Conservation (phyloP, 2,797 vertebrate species). For the Muscicapa striata region DNA sequence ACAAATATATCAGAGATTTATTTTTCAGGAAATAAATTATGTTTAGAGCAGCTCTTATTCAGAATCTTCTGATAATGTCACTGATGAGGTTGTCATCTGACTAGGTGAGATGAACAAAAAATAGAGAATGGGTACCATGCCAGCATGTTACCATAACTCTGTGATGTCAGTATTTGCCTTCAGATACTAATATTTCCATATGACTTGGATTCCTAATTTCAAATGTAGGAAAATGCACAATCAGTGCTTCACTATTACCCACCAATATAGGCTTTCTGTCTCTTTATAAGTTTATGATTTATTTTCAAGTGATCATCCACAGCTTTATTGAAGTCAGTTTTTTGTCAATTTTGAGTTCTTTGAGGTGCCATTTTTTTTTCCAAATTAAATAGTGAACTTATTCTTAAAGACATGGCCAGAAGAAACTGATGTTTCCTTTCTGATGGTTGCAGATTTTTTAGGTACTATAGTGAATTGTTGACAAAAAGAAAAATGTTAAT, state of each 20-base stretch:
- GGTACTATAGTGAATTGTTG: background rate
- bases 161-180: background rate
- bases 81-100: background rate
- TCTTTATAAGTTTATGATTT: background rate
- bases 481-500: background rate
- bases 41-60: background rate
- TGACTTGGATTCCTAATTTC: background rate
- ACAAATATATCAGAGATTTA: background rate
- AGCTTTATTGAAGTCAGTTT: background rate
- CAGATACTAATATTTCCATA: background rate
- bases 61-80: background rate
- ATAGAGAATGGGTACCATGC: background rate
- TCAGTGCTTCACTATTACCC: rapidly evolving
- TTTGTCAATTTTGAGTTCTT: background rate
- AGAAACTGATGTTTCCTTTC: background rate
- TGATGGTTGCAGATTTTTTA: background rate
- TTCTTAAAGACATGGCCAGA: background rate
- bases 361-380: background rate
- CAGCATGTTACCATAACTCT: background rate
- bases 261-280: background rate
- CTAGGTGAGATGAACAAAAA: background rate
- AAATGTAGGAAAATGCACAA: background rate
- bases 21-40: background rate
- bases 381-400: background rate
- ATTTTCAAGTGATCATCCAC: background rate